Evolutionary conservation across 2,888 invertebrate species (phyloP).

Genomic region (Lymantria monacha): DNA sequence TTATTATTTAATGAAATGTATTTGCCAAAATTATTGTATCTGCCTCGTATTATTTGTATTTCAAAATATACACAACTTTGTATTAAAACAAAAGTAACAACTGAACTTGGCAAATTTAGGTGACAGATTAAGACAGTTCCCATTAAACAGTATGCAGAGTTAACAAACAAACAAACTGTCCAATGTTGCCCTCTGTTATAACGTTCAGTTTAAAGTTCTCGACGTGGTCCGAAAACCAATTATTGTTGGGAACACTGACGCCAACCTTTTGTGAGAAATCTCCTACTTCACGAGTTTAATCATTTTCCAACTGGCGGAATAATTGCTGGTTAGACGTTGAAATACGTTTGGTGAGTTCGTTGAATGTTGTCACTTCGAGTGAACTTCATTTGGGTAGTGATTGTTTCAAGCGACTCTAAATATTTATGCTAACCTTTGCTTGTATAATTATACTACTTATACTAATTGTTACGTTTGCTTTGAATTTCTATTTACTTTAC

Average conservation of each 20-base stretch:
- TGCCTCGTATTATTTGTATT: too few species aligned
- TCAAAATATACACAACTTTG: neutral
- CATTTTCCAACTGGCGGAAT: conserved; percentile 37
- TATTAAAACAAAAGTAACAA: conserved; percentile 15
- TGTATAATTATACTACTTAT: neutral
- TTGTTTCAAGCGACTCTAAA: neutral
- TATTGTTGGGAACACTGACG: conserved; percentile 46
- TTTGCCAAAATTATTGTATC: too few species aligned
- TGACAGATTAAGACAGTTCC: conserved; percentile 33
- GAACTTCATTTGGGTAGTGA: neutral
- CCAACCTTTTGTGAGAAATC: conserved; percentile 36
- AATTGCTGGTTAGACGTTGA: conserved; percentile 39
- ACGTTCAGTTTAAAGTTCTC: conserved; percentile 37
- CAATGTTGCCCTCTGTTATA: conserved; percentile 25
- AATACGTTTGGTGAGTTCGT: conserved; percentile 30
- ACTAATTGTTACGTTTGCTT: too few species aligned
- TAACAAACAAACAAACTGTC: conserved; percentile 35
- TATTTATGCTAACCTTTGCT: neutral
- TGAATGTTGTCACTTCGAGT: conserved; percentile 21
- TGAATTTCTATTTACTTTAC: too few species aligned
- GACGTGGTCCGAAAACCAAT: conserved; percentile 52
- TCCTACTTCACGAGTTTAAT: conserved; percentile 39
- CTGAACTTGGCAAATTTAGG: conserved; percentile 20
- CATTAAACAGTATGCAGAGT: conserved; percentile 28
- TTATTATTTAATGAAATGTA: too few species aligned